These are phyloP conservation scores for Lepeophtheirus nordmannii DNA, from an alignment of 2,888 invertebrate species.

Conservation along the genomic window DNA sequence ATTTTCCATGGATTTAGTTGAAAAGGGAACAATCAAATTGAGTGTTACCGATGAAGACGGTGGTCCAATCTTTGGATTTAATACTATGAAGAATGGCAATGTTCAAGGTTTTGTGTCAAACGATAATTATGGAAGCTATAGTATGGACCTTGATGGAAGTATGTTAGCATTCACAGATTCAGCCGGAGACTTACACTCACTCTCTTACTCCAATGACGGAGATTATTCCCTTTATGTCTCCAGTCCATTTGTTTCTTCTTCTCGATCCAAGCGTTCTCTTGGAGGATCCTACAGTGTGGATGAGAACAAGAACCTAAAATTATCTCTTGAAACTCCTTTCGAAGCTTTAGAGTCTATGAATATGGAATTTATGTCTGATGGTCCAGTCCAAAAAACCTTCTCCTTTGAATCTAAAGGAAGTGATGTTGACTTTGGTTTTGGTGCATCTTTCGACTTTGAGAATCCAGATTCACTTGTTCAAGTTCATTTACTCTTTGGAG, in stretches of 20 bases:
- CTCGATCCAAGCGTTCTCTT: slow-evolving; percentile 5
- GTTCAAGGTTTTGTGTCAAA: not conserved
- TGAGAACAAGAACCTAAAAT: not conserved
- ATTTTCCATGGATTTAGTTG: not conserved
- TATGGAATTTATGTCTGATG: not conserved
- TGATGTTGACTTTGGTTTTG: slow-evolving; percentile 1
- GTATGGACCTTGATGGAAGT: not conserved
- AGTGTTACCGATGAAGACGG: not conserved
- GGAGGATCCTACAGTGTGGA: slow-evolving; percentile 5
- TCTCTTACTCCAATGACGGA: not conserved
- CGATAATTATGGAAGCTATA: not conserved
- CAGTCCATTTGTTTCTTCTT: not conserved
- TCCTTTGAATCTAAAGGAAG: not conserved
- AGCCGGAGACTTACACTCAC: not conserved
- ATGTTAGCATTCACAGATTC: not conserved
- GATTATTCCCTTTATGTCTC: not conserved
- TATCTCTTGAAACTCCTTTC: not conserved
- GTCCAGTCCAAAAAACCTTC: not conserved
- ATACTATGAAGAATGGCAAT: not conserved
- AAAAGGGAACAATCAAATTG: not conserved
- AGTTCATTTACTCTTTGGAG: not conserved
- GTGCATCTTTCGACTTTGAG: not conserved
- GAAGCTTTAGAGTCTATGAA: not conserved
- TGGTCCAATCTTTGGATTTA: not conserved
- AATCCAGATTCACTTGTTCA: not conserved